A percentile compares a stretch with the other conserved stretches of the same genome.
These are phyloP conservation scores for Lophotis ruficrista DNA, from an alignment of 2,113 vertebrate species.

Conservation along the genomic window DNA sequence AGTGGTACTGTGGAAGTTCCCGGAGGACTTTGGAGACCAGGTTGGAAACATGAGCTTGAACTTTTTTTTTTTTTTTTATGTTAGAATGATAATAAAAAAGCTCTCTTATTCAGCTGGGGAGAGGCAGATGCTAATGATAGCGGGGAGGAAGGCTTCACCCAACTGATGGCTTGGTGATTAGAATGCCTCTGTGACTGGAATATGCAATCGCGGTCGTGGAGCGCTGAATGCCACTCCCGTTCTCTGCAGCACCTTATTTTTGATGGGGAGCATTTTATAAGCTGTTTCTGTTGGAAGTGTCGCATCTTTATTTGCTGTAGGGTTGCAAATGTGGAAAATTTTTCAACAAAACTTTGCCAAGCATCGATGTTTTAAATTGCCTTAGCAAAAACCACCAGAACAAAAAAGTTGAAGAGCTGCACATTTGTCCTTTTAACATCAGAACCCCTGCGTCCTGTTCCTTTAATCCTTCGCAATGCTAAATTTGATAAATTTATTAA, in stretches of 20 bases:
- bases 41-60: slow-evolving; percentile 89
- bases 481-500: not conserved
- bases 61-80: slow-evolving; percentile 70
- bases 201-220: slow-evolving; percentile 49
- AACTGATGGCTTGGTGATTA: slow-evolving; percentile 84
- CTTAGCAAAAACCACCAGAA: not conserved
- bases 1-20: slow-evolving; percentile 98
- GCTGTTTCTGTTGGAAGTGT: not conserved
- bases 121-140: slow-evolving; percentile 85
- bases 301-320: not conserved
- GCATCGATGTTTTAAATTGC: not conserved
- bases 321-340: not conserved
- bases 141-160: slow-evolving; percentile 79
- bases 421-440: not conserved
- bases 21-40: slow-evolving; percentile 98
- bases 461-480: not conserved
- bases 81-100: slow-evolving; percentile 63
- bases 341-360: not conserved
- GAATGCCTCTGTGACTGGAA: slow-evolving; percentile 82
- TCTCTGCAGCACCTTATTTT: not conserved
- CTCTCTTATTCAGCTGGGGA: slow-evolving; percentile 68
- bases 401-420: not conserved
- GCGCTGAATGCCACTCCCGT: not conserved
- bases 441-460: not conserved
- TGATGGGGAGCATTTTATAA: not conserved